Base-by-base conservation (phyloP, 2,888 invertebrate genomes). In the Drosophila putrida region DNA sequence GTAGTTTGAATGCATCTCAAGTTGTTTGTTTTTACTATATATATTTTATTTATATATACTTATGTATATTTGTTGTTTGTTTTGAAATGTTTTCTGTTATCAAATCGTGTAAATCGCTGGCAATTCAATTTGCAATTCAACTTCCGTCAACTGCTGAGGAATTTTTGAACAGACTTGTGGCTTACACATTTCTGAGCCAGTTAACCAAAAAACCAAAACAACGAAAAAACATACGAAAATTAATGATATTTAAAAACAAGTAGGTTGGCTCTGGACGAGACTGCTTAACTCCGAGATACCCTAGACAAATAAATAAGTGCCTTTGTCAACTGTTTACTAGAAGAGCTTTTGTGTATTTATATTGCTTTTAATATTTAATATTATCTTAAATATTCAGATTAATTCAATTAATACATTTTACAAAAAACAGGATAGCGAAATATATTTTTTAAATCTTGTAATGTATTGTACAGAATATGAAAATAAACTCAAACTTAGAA, bases 81-180 rank as follows among this genome's bases (percentile, higher is more conserved):
- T 64, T 65, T 60, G 58, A 44, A 13, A 25, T 74, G 59, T 59
- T 53, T 60, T 68, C 47, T 63, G 35, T 57, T 66, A 66, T 70
- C 75, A 67, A 63, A 73, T 59, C 66, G 69, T 61, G 69, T 78
- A 75, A 75, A 69, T 74, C 76, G 76, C 61, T 50, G 47, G 65
- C 78, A 79, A 68, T 83, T 79, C 68, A 75, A 87, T 80, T 84
- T 78, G 80, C 80, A 76, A 87, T 87, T 85, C 80, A 75, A 87
- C 75, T 87, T 85, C 87, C 84, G 87, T 78, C 84, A 87, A 85
- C 82, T 51, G 59, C 4, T 61, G 64, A 43, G 71, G 78, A 71
- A 80, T 81, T 78, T 78, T 78, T 61, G 43, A 78, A 49, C 71
- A 67, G 77, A 62, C 61, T 46, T 61, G 55, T 39, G 63, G n/a